A percentile compares a stretch with the other conserved stretches of the same genome.
Evolutionary conservation across 2,888 invertebrate genomes (phyloP).

Genomic region (Tillus elongatus): DNA sequence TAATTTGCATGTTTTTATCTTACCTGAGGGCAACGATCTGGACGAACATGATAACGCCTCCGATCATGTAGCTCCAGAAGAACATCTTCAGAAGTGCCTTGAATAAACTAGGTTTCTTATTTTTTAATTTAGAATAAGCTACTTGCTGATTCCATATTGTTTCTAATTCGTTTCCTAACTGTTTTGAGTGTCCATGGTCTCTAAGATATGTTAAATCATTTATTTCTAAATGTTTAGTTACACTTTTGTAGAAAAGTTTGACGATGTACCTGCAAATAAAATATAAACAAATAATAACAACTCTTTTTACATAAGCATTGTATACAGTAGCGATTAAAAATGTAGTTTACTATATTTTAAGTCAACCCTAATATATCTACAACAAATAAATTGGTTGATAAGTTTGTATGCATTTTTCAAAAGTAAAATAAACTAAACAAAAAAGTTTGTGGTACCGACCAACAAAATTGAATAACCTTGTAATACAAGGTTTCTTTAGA

Average conservation of each 20-base stretch:
- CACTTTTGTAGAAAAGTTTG: neutral
- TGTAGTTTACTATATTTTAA: too few relatives aligned
- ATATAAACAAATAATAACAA: neutral
- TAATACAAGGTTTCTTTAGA: too few relatives aligned
- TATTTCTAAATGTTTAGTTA: neutral
- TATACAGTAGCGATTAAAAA: too few relatives aligned
- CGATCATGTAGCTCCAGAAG: constrained; percentile 46
- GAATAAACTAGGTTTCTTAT: constrained; percentile 48
- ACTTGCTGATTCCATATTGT: constrained; percentile 51
- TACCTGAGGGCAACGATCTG: constrained; percentile 47
- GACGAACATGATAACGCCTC: constrained; percentile 45
- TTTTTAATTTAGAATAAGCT: constrained; percentile 34
- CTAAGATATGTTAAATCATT: neutral
- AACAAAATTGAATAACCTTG: too few relatives aligned
- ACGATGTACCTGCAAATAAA: neutral
- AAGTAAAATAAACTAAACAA: too few relatives aligned
- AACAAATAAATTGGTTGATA: too few relatives aligned
- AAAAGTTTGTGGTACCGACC: too few relatives aligned
- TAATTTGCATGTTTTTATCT: too few relatives aligned
- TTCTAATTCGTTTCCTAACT: constrained; percentile 48
- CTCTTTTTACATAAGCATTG: too few relatives aligned
- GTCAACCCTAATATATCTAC: too few relatives aligned
- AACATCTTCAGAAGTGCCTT: constrained; percentile 48
- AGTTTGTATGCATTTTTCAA: too few relatives aligned
- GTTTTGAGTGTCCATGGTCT: neutral